Evolutionary conservation across 2,888 invertebrate genomes (phyloP), one percentile per base, ranked within the genome.

Genomic region (Piscicola geometra): DNA sequence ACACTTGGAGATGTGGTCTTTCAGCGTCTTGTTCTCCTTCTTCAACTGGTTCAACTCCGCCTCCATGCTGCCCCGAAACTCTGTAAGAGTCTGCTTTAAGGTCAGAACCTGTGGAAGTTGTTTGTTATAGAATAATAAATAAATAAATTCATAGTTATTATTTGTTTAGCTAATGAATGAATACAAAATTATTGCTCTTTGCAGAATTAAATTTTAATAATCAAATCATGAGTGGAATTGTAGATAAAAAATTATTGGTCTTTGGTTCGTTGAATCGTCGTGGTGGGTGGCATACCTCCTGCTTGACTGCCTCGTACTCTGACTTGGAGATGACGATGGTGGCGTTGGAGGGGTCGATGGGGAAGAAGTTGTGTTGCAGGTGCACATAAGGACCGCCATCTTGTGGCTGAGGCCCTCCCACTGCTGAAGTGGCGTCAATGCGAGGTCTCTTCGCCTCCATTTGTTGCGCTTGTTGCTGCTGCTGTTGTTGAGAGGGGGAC

Each of bases 241-340:
- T n/a, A n/a, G n/a, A n/a, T n/a, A n/a, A 64, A 64, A 28, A 21
- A 64, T 64, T 64, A n/a, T n/a, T n/a, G n/a, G n/a, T n/a, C n/a
- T n/a, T n/a, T n/a, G n/a, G n/a, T n/a, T n/a, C n/a, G n/a, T n/a
- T n/a, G 15, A 50, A 18, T 41, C n/a, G n/a, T n/a, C n/a, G n/a
- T n/a, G n/a, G n/a, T n/a, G n/a, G n/a, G n/a, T n/a, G n/a, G n/a
- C 36, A 35, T 28, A 77, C 77, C 50, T 77, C 77, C 69, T 77
- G 77, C 71, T 56, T 75, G 47, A 77, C 50, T 35, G 70, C 32
- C 36, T 77, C 77, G 32, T 77, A 77, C 28, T 77, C 77, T 9
- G 77, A 70, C 64, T 77, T 77, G n/a, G 77, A 77, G 21, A 77
- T 69, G 21, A 77, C 75, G 15, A 76, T 52, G 50, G 71, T 71